Evolutionary conservation across 92 coral and sea anemone species (phyloP).

Genomic region (Zoanthus sansibaricus): DNA sequence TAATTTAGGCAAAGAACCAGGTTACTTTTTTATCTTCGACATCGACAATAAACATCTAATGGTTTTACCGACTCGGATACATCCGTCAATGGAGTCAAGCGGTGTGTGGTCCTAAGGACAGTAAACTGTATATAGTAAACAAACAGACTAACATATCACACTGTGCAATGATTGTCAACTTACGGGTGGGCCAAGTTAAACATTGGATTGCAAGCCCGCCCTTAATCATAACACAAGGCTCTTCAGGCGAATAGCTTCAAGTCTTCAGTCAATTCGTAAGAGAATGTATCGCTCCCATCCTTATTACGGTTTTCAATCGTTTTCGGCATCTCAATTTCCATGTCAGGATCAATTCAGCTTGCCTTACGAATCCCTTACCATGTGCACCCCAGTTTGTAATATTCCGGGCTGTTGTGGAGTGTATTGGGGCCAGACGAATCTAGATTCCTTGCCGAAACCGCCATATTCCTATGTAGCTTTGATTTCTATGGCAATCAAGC

Average conservation of each 20-base stretch:
- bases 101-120: slow-evolving; percentile 75
- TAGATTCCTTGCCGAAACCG: slow-evolving; percentile 87
- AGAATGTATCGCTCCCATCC: slow-evolving; percentile 27
- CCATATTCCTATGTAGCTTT: slow-evolving; percentile 98
- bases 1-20: background rate
- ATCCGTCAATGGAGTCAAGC: slow-evolving; percentile 15
- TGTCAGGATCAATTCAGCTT: background rate
- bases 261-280: slow-evolving; percentile 32
- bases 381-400: slow-evolving; percentile 16
- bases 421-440: slow-evolving; percentile 44
- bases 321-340: background rate
- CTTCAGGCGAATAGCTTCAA: slow-evolving; percentile 36
- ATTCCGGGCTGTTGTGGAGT: slow-evolving; percentile 46
- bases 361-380: background rate
- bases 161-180: slow-evolving; percentile 42
- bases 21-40: slow-evolving; percentile 4
- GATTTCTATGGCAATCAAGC: slow-evolving; percentile 98
- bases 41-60: slow-evolving; percentile 49
- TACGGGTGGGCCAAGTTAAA: slow-evolving; percentile 25
- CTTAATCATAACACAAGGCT: slow-evolving; percentile 38
- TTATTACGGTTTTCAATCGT: slow-evolving; percentile 13
- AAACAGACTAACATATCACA: slow-evolving; percentile 65
- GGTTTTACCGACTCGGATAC: slow-evolving; percentile 48
- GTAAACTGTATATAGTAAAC: slow-evolving; percentile 72
- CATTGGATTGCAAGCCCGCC: slow-evolving; percentile 22